Evolutionary conservation across 2,888 invertebrate genomes (phyloP).

Genomic region (Syritta pipiens): DNA sequence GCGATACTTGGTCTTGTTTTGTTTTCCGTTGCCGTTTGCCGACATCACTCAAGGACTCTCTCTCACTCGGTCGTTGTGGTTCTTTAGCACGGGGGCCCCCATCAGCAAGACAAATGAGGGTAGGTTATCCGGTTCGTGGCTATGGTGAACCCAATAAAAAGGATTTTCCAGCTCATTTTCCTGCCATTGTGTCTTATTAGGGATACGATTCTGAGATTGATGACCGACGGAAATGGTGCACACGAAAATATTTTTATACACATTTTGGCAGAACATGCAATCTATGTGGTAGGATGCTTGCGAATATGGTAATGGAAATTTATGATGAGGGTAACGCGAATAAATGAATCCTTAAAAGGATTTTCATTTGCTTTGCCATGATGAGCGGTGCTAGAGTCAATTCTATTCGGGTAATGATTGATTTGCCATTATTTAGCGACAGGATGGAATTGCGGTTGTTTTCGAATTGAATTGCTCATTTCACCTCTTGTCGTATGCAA

Average conservation of each 20-base stretch:
- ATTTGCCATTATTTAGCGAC: conserved; percentile 21
- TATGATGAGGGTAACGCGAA: conserved; percentile 61
- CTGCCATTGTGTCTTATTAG: conserved; percentile 67
- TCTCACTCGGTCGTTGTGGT: no score
- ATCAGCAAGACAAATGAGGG: conserved; percentile 67
- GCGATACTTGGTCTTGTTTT: conserved; percentile 16
- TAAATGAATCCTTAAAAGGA: conserved; percentile 48
- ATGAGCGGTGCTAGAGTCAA: background rate
- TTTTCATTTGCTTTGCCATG: conserved; percentile 17
- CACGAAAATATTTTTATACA: conserved; percentile 40
- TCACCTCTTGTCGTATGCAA: no score
- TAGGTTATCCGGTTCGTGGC: conserved; percentile 57
- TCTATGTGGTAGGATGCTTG: conserved; percentile 18
- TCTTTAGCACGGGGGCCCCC: no score
- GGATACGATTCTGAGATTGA: conserved; percentile 67
- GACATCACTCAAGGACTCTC: conserved; percentile 34
- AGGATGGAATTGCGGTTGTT: no score
- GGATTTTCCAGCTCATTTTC: conserved; percentile 68
- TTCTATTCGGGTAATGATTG: conserved; percentile 40
- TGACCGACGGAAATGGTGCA: conserved; percentile 68
- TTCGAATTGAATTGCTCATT: no score
- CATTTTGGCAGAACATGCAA: conserved; percentile 43
- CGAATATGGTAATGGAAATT: conserved; percentile 62
- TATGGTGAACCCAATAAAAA: conserved; percentile 66
- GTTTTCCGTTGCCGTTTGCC: background rate